phyloP scores from a whole-genome alignment of 2,888 invertebrate species.

The Rhimphoctona megacephalus region DNA sequence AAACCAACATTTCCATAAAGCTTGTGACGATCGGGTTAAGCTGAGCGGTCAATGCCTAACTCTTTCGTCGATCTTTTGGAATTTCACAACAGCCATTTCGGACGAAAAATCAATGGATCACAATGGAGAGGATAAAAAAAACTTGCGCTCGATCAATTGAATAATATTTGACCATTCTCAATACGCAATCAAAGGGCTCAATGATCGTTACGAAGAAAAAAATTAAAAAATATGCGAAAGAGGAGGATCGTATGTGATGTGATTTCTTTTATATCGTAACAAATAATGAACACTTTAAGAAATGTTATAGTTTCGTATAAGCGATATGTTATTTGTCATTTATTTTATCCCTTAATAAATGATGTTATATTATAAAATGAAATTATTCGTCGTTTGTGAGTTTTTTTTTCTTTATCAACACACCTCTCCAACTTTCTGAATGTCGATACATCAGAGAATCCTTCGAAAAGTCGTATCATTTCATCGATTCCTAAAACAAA shows the following conservation, averaged over 20 bases:
- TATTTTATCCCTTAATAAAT: slow-evolving; percentile 85
- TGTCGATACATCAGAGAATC: background rate
- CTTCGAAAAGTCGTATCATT: no score
- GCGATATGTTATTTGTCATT: slow-evolving; percentile 85
- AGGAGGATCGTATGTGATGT: slow-evolving; percentile 84
- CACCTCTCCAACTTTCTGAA: background rate
- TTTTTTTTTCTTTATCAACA: slow-evolving; percentile 34
- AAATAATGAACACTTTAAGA: slow-evolving; percentile 84
- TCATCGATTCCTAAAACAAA: no score
- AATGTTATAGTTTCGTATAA: slow-evolving; percentile 85
- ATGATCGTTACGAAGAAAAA: slow-evolving; percentile 50
- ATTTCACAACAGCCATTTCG: background rate
- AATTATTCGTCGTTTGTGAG: slow-evolving; percentile 33
- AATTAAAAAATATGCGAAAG: slow-evolving; percentile 35
- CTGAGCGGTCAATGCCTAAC: slow-evolving; percentile 81
- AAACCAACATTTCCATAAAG: slow-evolving; percentile 34
- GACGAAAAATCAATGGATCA: background rate
- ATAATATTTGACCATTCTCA: background rate
- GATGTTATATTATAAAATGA: slow-evolving; percentile 84
- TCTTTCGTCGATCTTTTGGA: slow-evolving; percentile 74
- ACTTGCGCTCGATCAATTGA: background rate
- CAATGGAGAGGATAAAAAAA: background rate
- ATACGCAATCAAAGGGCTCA: background rate
- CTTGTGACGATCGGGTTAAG: slow-evolving; percentile 81
- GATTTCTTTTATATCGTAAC: slow-evolving; percentile 85